Base-by-base conservation (phyloP, 1,140 invertebrate genomes). In the Bombus soroeensis region DNA sequence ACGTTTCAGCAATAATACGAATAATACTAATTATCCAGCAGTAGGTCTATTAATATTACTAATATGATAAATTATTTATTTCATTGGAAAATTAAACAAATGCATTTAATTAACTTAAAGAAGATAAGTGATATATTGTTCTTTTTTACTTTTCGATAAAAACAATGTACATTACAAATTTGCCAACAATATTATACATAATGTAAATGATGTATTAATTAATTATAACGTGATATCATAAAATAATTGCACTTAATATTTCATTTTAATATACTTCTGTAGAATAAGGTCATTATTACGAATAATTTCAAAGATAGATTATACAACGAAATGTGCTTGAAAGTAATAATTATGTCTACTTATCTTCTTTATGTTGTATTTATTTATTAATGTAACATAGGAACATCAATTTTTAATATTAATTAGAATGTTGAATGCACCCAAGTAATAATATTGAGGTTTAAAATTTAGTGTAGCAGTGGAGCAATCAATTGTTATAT, bases 401-500 rank as follows among this genome's bases (percentile, higher is more conserved):
- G 47, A 79, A 6, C 62, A 72, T 47, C 32, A 83, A 57, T 39
- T 53, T 28, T 80, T 34, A 13, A 79, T 62, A 62, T 72, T 47
- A 25, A 57, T 53, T 85, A 73, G 59, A 80, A 72, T 85, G 72
- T 71, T 22, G 28, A 83, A 75, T 62, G 32, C 72, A 59, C 53
- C 59, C 25, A 39, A 39, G 37, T 68, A 71, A 71, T 76, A 43
- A 39, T 76, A 57, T 74, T 83, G 68, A 64, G 62, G n/a, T 88
- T n/a, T 73, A 78, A 84, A 79, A 59, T 78, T 90, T 87, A 91
- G 91, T 93, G 91, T 92, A 91, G 89, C 92, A 90, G 89, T 93
- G 91, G 88, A 92, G 47, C 89, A 89, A 92, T 92, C 89, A 88
- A 90, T 94, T 91, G 91, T 93, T 93, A 93, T 93, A 87, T 93